These are phyloP conservation scores for Periophthalmodon schlosseri DNA, from an alignment of 2,113 vertebrate genomes.

Conservation along the genomic window DNA sequence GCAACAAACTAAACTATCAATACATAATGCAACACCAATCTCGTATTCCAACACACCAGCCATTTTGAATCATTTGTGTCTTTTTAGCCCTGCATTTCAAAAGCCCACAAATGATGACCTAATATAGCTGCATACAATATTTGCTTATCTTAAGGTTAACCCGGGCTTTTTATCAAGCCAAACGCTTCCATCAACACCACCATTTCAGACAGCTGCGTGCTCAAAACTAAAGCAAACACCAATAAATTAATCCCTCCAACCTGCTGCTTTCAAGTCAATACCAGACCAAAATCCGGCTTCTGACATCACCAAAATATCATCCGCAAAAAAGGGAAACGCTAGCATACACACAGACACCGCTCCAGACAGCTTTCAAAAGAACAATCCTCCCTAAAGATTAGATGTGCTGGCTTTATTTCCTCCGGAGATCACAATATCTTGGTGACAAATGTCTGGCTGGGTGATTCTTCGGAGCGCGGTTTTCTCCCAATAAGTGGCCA, in stretches of 20 bases:
- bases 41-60: not conserved
- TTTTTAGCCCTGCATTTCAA: not conserved
- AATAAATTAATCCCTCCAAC: conserved; percentile 43
- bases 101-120: not conserved
- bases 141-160: conserved; percentile 23
- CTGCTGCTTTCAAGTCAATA: conserved; percentile 44
- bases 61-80: not conserved
- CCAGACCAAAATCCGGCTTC: conserved; percentile 22
- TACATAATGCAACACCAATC: not conserved
- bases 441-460: conserved; percentile 40
- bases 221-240: conserved; percentile 40
- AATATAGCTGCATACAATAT: not conserved
- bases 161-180: conserved; percentile 6
- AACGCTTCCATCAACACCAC: conserved; percentile 40
- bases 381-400: conserved; percentile 35
- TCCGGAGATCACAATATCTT: conserved; percentile 30
- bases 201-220: conserved; percentile 27
- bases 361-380: conserved; percentile 26
- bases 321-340: conserved; percentile 4
- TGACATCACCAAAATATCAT: conserved; percentile 33
- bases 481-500: conserved; percentile 23
- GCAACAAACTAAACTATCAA: too few relatives aligned
- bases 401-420: conserved; percentile 52
- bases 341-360: conserved; percentile 15
- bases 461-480: conserved; percentile 34